A percentile compares a stretch with the other conserved stretches of the same genome.
Conservation (phyloP, 2,797 vertebrate species). For the Microctenopoma lineatum region DNA sequence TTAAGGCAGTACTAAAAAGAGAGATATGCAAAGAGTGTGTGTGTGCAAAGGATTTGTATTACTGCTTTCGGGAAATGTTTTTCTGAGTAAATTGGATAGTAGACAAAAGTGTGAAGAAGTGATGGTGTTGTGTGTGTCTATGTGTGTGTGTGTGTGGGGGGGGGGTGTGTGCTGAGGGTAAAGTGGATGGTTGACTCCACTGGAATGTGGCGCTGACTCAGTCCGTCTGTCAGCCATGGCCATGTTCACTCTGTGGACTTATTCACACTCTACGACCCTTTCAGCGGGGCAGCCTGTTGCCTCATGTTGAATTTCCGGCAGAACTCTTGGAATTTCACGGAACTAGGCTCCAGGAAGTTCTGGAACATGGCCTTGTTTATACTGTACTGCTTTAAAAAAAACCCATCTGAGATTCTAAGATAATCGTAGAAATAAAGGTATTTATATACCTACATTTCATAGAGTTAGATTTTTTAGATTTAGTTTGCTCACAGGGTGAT, state of each 20-base stretch:
- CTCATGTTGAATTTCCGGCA: slow-evolving; percentile 81
- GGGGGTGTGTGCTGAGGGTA: slow-evolving; percentile 66
- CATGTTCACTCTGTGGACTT: slow-evolving; percentile 80
- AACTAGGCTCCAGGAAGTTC: slow-evolving; percentile 68
- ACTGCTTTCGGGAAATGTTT: slow-evolving; percentile 3
- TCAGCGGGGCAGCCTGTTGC: slow-evolving; percentile 71
- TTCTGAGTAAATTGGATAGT: not conserved
- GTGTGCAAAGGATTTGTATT: slow-evolving; percentile 8
- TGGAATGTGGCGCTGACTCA: slow-evolving; percentile 87
- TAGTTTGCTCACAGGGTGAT: not conserved
- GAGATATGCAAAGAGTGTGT: not conserved
- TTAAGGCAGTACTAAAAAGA: not conserved
- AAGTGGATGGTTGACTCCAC: slow-evolving; percentile 83
- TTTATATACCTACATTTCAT: too few relatives aligned
- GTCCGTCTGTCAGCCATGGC: slow-evolving; percentile 80
- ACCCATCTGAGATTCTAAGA: not conserved
- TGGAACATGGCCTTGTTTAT: slow-evolving; percentile 43
- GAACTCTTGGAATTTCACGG: slow-evolving; percentile 72
- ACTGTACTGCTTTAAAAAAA: slow-evolving; percentile 7
- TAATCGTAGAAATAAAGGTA: not conserved
- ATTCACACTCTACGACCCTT: slow-evolving; percentile 77
- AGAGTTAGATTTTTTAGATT: too few relatives aligned
- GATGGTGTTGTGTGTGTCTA: not conserved
- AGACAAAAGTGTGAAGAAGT: slow-evolving; percentile 38
- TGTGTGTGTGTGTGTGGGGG: slow-evolving; percentile 24